Evolutionary conservation across 2,113 vertebrate species (phyloP).

Genomic region (Leptobrachium leishanense): DNA sequence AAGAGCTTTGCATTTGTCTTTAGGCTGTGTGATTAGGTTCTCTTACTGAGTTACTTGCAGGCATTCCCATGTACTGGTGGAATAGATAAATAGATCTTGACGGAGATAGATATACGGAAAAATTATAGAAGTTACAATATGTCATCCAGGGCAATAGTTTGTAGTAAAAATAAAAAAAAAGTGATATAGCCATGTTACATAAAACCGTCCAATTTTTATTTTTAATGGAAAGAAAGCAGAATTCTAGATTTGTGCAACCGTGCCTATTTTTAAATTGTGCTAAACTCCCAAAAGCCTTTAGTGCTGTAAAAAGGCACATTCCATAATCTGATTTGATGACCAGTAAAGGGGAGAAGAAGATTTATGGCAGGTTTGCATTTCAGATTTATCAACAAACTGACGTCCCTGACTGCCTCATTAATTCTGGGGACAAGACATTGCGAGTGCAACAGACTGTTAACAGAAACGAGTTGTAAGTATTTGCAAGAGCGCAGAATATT

Average conservation of each 20-base stretch:
- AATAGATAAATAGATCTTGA: no score
- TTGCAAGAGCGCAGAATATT: conserved; percentile 38
- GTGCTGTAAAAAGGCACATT: conserved; percentile 62
- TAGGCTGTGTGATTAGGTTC: not conserved
- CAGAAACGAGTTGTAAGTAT: conserved; percentile 32
- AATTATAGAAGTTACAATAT: no score
- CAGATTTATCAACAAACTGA: conserved; percentile 57
- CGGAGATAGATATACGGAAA: no score
- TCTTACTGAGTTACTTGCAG: no score
- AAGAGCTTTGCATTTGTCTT: conserved; percentile 54
- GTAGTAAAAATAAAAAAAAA: no score
- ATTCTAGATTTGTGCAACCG: conserved; percentile 63
- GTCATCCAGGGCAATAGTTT: no score
- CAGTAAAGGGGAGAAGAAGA: conserved; percentile 61
- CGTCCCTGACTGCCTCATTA: conserved; percentile 53
- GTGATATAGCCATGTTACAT: no score
- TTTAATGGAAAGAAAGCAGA: conserved; percentile 51
- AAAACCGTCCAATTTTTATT: no score
- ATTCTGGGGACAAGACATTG: conserved; percentile 50
- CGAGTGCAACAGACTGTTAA: conserved; percentile 47
- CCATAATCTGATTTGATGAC: conserved; percentile 69
- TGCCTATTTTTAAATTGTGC: conserved; percentile 70
- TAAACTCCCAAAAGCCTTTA: conserved; percentile 68
- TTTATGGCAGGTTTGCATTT: conserved; percentile 64
- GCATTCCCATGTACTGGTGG: no score